Evolutionary conservation across 2,888 invertebrate species (phyloP), one percentile per base, ranked within the genome.

Genomic region (Lasioglossum pauxillum): DNA sequence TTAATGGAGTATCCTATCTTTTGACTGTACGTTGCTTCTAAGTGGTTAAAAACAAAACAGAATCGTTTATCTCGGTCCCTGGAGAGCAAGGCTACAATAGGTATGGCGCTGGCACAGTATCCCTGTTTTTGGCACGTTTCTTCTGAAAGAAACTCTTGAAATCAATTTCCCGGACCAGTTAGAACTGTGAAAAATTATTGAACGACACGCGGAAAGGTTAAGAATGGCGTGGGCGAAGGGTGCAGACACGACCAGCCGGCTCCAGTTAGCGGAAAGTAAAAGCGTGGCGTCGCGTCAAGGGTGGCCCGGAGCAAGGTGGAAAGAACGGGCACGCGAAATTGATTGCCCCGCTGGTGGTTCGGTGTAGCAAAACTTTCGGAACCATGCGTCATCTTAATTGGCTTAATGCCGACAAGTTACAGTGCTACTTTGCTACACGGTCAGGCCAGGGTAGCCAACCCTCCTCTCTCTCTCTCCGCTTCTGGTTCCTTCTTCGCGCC

Each of bases 301-400:
- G 53, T 72, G 16, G 75, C 44, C 38, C 12, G 80, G 57, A n/a
- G 23, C 35, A 79, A 74, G 71, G 75, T 60, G 71, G 75, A 73
- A 84, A 82, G 80, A 80, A 87, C 76, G 78, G 60, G 57, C 71
- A 71, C 72, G 71, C 73, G 83, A 89, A 93, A 93, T 93, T 92
- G 92, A 93, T 93, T 90, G 93, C 90, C 88, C 78, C 64, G 46
- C 60, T 67, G 82, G 78, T 35, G 79, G 88, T 81, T 83, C 73
- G 64, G 80, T 64, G 74, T 80, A 80, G 90, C 85, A 88, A 92
- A 94, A 94, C 90, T 94, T 94, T 93, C 79, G 78, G n/a, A 46
- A 79, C 92, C 91, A 92, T 94, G 91, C 90, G 88, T 94, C 94
- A 94, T 93, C 92, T 93, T 94, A 94, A 94, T 94, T 94, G 93